Evolutionary conservation across 2,888 invertebrate genomes (phyloP), one percentile per base, ranked within the genome.

Genomic region (Gryllus longicercus): DNA sequence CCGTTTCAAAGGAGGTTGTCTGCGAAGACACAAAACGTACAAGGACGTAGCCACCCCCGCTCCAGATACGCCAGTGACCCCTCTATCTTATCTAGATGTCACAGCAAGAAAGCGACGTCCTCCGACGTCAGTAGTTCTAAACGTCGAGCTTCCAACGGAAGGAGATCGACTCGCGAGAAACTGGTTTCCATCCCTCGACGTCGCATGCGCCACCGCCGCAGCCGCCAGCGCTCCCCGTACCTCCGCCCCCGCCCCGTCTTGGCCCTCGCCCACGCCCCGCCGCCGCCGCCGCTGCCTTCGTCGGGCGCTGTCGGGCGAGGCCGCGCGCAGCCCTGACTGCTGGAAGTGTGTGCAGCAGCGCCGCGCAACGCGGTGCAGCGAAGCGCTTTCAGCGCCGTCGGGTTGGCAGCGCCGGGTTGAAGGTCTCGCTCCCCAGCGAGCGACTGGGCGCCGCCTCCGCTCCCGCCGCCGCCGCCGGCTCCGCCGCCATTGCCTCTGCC

Each of bases 381-480:
- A 14, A 63, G 63, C 63, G 5, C 63, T 5, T 63, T 14, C n/a
- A 63, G 14, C 63, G 63, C 63, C 63, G 63, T 63, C 63, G 63
- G 4, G 63, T 63, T 63, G 63, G 63, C 63, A 63, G n/a, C 63
- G 63, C 63, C 63, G 63, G n/a, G 63, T 63, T 63, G 63, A 63
- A 63, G 63, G 63, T 63, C 63, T 63, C 63, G 14, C 63, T 63
- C 63, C 63, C 63, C 63, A 63, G 63, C 63, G 63, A 63, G 63
- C 63, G 63, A n/a, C n/a, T 63, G 63, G 63, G 16, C 63, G 63
- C 63, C 63, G 63, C 63, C n/a, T 11, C 63, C 63, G 63, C 63
- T 8, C 2, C 63, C 63, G 63, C 63, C 63, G 5, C 2, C 5
- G 63, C 63, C 63, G 1, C 63, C 63, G 63, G 12, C 63, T 11